Conservation (phyloP, 2,113 vertebrate species). For the Holacanthus passer region DNA sequence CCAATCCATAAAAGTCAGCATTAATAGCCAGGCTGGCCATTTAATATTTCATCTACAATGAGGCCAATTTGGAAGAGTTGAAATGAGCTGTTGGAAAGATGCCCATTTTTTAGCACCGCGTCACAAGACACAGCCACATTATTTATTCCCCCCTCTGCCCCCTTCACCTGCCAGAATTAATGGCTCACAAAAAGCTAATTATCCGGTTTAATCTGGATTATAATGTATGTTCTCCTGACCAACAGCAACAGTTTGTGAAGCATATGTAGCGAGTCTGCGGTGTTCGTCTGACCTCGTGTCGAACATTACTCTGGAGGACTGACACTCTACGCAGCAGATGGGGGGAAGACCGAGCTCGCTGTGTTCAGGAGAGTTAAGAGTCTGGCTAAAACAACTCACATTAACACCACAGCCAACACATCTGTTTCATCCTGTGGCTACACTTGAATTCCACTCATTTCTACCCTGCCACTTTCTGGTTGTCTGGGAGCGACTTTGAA, state of each 20-base stretch:
- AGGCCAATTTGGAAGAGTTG: constrained; percentile 84
- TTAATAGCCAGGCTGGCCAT: constrained; percentile 81
- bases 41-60: constrained; percentile 87
- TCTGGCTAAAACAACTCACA: constrained; percentile 42
- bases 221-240: constrained; percentile 75
- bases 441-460: constrained; percentile 35
- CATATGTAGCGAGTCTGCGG: constrained; percentile 71
- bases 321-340: constrained; percentile 68
- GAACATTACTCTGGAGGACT: constrained; percentile 69
- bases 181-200: constrained; percentile 83
- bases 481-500: constrained; percentile 40
- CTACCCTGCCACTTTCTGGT: constrained; percentile 25
- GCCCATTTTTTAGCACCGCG: constrained; percentile 79
- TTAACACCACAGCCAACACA: constrained; percentile 52
- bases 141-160: constrained; percentile 72
- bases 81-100: constrained; percentile 80
- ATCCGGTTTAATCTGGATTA: constrained; percentile 82
- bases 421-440: constrained; percentile 58
- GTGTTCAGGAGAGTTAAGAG: constrained; percentile 56
- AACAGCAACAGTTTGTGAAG: constrained; percentile 78
- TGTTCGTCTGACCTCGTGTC: constrained; percentile 68
- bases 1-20: constrained; percentile 85
- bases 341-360: constrained; percentile 40
- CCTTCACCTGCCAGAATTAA: constrained; percentile 81
- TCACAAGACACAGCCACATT: constrained; percentile 76